Base-by-base conservation (phyloP, 2,888 invertebrate species). In the Aphelenchoides bicaudatus region DNA sequence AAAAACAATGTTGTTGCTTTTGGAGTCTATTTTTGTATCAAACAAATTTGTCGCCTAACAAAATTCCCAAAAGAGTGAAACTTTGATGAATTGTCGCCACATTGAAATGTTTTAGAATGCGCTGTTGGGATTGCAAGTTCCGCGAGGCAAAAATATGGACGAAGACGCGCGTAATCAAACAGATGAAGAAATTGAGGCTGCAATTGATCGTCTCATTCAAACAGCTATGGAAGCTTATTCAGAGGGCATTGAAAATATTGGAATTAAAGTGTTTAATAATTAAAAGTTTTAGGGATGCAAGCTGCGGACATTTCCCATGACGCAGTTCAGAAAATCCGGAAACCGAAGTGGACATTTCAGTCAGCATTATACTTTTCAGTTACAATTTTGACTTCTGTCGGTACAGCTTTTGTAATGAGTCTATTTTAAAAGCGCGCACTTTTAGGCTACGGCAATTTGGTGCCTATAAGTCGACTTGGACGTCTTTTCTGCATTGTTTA, bases 401-500 rank as follows among this genome's bases (percentile, higher is more conserved):
- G 70, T 62, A 31, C 16, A 10, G 28, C 51, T 58, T 58, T 21
- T 52, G 29, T 25, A 3, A 31, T 16, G 5, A 16, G n/a, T 2
- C 43, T 46, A 2, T 46, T n/a, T 46, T 3, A 37, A 16, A 37
- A 16, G 2, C 16, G 2, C 16, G 19, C 19, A 37, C 38, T 16
- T 2, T 47, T 49, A 70, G 70, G 73, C n/a, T 73, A 73, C 48
- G 74, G 74, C 1, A 68, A 73, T 59, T 58, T 73, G 53, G 73
- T 73, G 27, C 74, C 74, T n/a, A 68, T 77, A 3, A 74, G 75
- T 1, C 65, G 65, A 3, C 46, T 68, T n/a, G 77, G 77, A 1
- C 66, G 75, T 25, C 61, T 75, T 27, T 73, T 75, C 50, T 74
- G 74, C 59, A 75, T 77, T 55, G 63, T 63, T 49, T 75, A 76